Evolutionary conservation across 2,888 invertebrate species (phyloP).

Genomic region (Amiota communis): DNA sequence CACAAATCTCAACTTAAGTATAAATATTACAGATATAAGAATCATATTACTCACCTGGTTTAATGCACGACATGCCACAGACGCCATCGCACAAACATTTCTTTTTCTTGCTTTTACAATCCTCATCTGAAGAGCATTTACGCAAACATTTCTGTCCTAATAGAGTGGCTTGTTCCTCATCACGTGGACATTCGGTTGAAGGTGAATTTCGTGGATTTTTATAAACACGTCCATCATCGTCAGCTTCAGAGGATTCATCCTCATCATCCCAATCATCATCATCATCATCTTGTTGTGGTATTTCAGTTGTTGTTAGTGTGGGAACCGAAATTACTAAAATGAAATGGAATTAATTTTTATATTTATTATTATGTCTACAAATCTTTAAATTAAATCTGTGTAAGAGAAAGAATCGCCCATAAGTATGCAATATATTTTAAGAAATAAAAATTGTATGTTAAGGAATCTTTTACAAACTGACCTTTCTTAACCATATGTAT

Average conservation of each 20-base stretch:
- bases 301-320: conserved; percentile 64
- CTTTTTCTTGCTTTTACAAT: conserved; percentile 97
- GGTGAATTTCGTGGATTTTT: conserved; percentile 92
- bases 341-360: no score
- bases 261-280: conserved; percentile 70
- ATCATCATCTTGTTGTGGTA: conserved; percentile 67
- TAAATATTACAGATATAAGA: not conserved
- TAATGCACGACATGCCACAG: conserved; percentile 98
- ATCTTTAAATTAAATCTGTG: no score
- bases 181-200: conserved; percentile 87
- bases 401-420: no score
- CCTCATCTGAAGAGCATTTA: conserved; percentile 93
- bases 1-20: not conserved
- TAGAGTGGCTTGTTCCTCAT: conserved; percentile 88
- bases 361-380: no score
- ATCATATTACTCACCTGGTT: conserved; percentile 82
- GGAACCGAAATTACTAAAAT: conserved; percentile 60
- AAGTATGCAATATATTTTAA: no score
- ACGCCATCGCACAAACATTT: conserved; percentile 97
- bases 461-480: no score
- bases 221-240: conserved; percentile 87
- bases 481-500: no score
- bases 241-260: conserved; percentile 77
- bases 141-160: conserved; percentile 91
- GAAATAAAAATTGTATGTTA: no score